These are phyloP conservation scores for Ptychochromis oligacanthus DNA, from an alignment of 2,113 vertebrate species.

Conservation along the genomic window DNA sequence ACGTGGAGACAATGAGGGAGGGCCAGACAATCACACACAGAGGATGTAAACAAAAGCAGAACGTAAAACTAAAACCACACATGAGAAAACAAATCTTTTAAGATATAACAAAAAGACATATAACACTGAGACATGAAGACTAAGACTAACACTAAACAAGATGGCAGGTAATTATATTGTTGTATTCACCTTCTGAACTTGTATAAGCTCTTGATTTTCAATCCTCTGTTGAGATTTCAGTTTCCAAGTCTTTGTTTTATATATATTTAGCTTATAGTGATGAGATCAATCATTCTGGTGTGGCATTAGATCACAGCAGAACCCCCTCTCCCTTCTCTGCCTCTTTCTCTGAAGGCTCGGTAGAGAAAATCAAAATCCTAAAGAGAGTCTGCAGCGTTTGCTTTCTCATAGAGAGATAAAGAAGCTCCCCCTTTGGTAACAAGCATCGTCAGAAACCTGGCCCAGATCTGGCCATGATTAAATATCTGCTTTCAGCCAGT, in stretches of 20 bases:
- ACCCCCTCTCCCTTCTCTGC: neutral
- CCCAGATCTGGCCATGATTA: conserved; percentile 47
- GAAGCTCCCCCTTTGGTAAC: conserved; percentile 16
- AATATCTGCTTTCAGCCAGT: conserved; percentile 28
- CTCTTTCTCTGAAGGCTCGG: neutral
- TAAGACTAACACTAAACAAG: neutral
- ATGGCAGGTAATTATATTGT: too few species aligned
- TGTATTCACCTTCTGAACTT: neutral
- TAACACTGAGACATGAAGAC: neutral
- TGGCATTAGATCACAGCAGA: neutral
- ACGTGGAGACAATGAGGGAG: neutral
- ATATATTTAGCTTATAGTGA: neutral
- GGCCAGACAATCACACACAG: neutral
- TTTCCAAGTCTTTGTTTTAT: neutral
- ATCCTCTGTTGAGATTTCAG: neutral
- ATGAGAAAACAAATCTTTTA: neutral
- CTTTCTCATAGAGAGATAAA: conserved; percentile 23
- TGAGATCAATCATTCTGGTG: neutral
- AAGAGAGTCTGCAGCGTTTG: conserved; percentile 3
- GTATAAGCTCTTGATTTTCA: neutral
- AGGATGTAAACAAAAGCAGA: neutral
- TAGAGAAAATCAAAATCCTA: conserved; percentile 7
- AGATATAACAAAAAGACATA: neutral
- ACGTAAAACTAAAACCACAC: neutral
- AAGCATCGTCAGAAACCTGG: conserved; percentile 44